A percentile compares a stretch with the other conserved stretches of the same genome.
phyloP scores from a whole-genome alignment of 2,888 invertebrate genomes.

The Graphium colonna region DNA sequence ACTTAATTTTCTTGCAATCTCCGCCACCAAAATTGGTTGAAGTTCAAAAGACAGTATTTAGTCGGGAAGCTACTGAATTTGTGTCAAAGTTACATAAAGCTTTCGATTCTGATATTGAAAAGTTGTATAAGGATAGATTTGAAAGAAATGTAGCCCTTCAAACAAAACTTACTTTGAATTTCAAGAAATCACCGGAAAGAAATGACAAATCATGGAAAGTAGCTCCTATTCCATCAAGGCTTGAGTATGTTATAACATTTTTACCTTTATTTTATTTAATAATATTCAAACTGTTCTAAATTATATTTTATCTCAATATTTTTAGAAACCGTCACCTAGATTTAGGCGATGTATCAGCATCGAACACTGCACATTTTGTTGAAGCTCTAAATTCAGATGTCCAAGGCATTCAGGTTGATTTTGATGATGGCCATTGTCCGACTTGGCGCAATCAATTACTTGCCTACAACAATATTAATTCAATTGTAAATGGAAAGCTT shows the following conservation, averaged over 20 bases:
- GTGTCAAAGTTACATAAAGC: constrained; percentile 69
- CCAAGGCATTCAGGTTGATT: constrained; percentile 83
- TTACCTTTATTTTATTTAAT: no score
- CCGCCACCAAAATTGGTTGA: constrained; percentile 76
- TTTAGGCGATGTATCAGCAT: constrained; percentile 83
- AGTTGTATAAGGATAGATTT: constrained; percentile 63
- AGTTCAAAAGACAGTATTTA: constrained; percentile 77
- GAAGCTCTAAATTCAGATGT: constrained; percentile 77
- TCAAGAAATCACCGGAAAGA: constrained; percentile 62
- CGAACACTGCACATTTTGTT: constrained; percentile 78
- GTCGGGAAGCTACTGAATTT: constrained; percentile 78
- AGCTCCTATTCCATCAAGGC: constrained; percentile 75
- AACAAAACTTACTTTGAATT: constrained; percentile 47
- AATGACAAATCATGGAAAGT: constrained; percentile 79
- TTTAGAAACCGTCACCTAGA: constrained; percentile 81
- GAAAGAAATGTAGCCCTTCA: constrained; percentile 52
- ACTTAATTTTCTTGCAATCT: constrained; percentile 64
- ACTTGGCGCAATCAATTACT: constrained; percentile 84
- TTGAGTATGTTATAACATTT: constrained; percentile 57
- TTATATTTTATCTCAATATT: no score
- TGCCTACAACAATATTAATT: constrained; percentile 81
- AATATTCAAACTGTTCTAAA: no score
- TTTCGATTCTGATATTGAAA: constrained; percentile 72
- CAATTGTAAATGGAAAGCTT: constrained; percentile 75
- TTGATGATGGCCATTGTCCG: constrained; percentile 87